These are phyloP conservation scores for Molossus molossus DNA, from an alignment of 2,797 vertebrate species.

Conservation along the genomic window DNA sequence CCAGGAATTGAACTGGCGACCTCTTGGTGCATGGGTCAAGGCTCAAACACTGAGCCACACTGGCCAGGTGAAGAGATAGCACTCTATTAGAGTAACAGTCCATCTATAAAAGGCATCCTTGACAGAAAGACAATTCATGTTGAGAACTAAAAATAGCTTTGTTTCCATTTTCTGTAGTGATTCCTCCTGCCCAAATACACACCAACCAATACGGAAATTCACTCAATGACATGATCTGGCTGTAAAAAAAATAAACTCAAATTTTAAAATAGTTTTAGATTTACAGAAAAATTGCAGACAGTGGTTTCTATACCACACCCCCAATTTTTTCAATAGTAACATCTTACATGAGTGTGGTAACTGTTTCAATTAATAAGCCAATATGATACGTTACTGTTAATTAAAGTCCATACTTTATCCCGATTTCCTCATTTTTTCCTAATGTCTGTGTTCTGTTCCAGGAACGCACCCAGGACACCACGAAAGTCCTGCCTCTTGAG, in stretches of 20 bases:
- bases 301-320: not conserved
- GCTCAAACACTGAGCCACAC: too few species aligned
- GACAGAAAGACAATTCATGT: not conserved
- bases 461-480: not conserved
- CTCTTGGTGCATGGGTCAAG: too few species aligned
- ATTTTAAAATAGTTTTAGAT: not conserved
- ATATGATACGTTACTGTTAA: too few species aligned
- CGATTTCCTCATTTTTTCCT: not conserved
- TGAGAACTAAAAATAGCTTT: not conserved
- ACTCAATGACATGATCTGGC: not conserved
- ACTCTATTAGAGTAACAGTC: not conserved
- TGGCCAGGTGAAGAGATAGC: not conserved
- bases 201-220: not conserved
- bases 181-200: not conserved
- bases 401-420: not conserved
- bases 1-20: too few species aligned
- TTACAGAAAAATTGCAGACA: not conserved
- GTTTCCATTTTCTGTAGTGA: not conserved
- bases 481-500: not conserved
- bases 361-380: not conserved
- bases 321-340: too few species aligned
- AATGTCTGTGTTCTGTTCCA: not conserved
- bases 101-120: not conserved
- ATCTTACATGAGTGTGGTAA: not conserved
- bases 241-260: not conserved